Percentiles rank a stretch among this genome's conserved stretches.
These are phyloP conservation scores for Drosophila limbata DNA, from an alignment of 2,888 invertebrate genomes.

Conservation along the genomic window DNA sequence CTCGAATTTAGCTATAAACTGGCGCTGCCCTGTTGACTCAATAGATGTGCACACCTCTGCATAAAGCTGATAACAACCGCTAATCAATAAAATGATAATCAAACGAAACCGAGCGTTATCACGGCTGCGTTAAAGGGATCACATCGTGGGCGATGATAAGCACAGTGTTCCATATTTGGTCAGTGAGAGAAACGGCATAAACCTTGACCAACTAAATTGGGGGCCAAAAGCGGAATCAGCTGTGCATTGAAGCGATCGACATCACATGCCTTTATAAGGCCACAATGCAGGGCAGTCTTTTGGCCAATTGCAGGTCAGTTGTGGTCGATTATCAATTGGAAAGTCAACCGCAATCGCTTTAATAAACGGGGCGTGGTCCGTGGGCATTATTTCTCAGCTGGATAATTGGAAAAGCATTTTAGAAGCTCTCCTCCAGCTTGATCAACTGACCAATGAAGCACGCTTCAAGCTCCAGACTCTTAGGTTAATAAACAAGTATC, in stretches of 20 bases:
- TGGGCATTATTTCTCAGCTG: conserved; percentile 45
- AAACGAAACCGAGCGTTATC: conserved; percentile 34
- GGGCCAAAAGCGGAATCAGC: conserved; percentile 57
- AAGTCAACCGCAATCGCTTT: conserved; percentile 54
- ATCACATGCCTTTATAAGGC: conserved; percentile 42
- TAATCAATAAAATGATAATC: conserved; percentile 33
- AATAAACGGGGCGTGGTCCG: conserved; percentile 70
- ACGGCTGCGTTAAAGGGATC: conserved; percentile 28
- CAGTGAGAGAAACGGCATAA: conserved; percentile 27
- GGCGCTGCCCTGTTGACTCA: conserved; percentile 27
- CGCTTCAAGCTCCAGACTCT: conserved; percentile 13
- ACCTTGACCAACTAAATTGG: conserved; percentile 73
- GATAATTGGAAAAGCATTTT: conserved; percentile 61
- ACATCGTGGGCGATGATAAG: conserved; percentile 52
- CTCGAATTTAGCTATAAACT: conserved; percentile 3
- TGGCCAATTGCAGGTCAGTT: conserved; percentile 25
- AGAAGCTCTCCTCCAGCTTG: conserved; percentile 32
- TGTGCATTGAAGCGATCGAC: conserved; percentile 44
- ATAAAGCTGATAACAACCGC: conserved; percentile 31
- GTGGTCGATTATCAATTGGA: conserved; percentile 74
- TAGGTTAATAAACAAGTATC: conserved; percentile 64
- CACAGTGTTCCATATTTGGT: conserved; percentile 27
- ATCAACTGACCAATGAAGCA: conserved; percentile 20
- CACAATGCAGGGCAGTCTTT: conserved; percentile 21
- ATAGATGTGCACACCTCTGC: conserved; percentile 43